phyloP scores from a whole-genome alignment of 2,113 vertebrate species.

The Ammodytes marinus region DNA sequence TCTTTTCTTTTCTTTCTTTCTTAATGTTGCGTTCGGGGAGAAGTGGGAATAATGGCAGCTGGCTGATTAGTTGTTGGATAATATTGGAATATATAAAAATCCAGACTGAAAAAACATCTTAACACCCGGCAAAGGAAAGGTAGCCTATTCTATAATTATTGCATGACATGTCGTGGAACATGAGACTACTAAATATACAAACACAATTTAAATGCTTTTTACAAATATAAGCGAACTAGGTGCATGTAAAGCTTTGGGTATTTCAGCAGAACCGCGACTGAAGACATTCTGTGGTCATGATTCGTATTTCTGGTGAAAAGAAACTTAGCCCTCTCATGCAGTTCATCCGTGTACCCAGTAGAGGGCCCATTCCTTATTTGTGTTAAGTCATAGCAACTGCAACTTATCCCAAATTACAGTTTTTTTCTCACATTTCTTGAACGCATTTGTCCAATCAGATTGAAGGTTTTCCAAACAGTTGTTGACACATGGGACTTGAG shows the following conservation, averaged over 20 bases:
- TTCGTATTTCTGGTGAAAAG: slow-evolving; percentile 40
- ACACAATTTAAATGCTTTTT: not conserved
- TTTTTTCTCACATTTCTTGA: no score
- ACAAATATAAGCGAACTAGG: not conserved
- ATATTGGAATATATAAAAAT: not conserved
- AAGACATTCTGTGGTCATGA: not conserved
- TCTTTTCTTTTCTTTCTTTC: not conserved
- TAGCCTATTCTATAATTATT: no score
- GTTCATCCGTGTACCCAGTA: not conserved
- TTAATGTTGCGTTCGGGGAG: not conserved
- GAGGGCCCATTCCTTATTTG: slow-evolving; percentile 19
- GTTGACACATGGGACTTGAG: no score
- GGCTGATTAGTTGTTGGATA: no score
- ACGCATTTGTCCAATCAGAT: no score
- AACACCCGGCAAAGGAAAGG: no score
- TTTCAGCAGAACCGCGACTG: not conserved
- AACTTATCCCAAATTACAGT: not conserved
- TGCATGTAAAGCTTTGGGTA: no score
- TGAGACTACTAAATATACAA: no score
- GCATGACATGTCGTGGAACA: no score
- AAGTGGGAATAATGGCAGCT: not conserved
- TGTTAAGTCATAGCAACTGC: not conserved
- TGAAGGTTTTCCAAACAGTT: no score
- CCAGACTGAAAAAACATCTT: no score
- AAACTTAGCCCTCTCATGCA: slow-evolving; percentile 35